Conservation (phyloP, 2,113 vertebrate genomes). For the Grus americana region DNA sequence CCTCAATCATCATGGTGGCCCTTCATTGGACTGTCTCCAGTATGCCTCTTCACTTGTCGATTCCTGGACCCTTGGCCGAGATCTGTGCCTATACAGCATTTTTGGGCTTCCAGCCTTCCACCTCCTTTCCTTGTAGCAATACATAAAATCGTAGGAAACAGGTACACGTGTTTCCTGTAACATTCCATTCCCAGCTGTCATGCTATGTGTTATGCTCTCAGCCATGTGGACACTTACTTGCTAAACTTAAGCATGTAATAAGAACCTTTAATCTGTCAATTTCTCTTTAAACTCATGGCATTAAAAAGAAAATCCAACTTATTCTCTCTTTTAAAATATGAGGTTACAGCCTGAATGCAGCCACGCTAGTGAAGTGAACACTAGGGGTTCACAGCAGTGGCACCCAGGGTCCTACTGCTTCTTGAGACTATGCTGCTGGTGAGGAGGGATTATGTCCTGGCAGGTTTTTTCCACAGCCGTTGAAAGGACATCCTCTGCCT, state of each 20-base stretch:
- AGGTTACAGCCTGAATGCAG: not conserved
- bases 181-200: not conserved
- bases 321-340: not conserved
- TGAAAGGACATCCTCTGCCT: not conserved
- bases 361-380: not conserved
- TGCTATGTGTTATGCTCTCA: not conserved
- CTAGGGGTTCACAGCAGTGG: not conserved
- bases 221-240: not conserved
- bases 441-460: not conserved
- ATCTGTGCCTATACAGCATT: not conserved
- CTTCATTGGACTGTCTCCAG: not conserved
- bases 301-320: not conserved
- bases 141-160: not conserved
- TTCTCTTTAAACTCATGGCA: not conserved
- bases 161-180: fast-evolving
- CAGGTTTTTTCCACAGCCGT: not conserved
- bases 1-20: fast-evolving
- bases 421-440: not conserved
- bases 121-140: not conserved
- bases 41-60: not conserved
- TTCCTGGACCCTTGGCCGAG: not conserved
- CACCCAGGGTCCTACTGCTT: not conserved
- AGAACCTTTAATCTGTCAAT: not conserved
- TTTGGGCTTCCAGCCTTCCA: not conserved
- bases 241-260: not conserved